These are phyloP conservation scores for Agrypnus murinus DNA, from an alignment of 2,888 invertebrate species.

Conservation along the genomic window DNA sequence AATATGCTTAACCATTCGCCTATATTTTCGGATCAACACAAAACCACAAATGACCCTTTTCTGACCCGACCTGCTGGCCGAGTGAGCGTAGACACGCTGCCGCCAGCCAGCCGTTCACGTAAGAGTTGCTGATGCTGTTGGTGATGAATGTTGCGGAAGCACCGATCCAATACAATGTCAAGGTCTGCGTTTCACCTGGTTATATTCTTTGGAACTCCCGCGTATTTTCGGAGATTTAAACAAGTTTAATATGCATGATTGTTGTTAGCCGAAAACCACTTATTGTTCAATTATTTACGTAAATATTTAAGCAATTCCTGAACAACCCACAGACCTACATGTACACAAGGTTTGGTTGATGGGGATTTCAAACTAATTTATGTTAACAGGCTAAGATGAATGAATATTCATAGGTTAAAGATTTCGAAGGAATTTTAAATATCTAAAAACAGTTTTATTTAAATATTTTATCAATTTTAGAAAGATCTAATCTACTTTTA, in stretches of 20 bases:
- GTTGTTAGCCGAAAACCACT: background rate
- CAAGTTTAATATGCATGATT: background rate
- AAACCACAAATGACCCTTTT: constrained; percentile 45
- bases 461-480: no score
- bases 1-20: constrained; percentile 8
- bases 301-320: constrained; percentile 5
- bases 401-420: no score
- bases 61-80: constrained; percentile 56
- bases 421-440: no score
- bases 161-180: constrained; percentile 31
- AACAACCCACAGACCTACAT: constrained; percentile 16
- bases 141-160: constrained; percentile 22
- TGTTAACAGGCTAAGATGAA: no score
- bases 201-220: constrained; percentile 6
- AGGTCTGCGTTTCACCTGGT: constrained; percentile 21
- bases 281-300: background rate
- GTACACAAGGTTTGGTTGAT: background rate
- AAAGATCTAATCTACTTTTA: no score
- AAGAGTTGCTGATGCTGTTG: constrained; percentile 37
- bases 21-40: constrained; percentile 15
- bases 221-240: constrained; percentile 6
- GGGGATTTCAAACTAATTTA: no score
- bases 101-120: constrained; percentile 48
- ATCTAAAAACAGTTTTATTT: no score
- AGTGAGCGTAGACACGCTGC: constrained; percentile 53